phyloP scores from a whole-genome alignment of 2,113 vertebrate species.

The Aldabrachelys gigantea region DNA sequence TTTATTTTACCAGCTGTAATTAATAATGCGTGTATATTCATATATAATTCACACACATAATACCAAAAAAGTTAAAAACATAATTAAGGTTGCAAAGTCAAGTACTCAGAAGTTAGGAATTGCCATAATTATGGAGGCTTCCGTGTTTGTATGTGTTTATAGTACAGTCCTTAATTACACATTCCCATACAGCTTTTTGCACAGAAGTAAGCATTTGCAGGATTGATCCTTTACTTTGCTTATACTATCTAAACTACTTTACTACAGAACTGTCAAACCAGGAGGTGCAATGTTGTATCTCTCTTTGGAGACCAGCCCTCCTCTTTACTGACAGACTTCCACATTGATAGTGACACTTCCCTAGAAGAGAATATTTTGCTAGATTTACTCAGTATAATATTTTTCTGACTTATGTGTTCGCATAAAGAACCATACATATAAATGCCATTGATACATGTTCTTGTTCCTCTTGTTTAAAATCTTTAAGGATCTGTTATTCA shows the following conservation, averaged over 20 bases:
- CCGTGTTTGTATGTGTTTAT: not conserved
- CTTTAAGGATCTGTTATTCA: not conserved
- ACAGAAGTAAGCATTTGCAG: not conserved
- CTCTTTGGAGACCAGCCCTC: not conserved
- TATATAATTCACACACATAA: not conserved
- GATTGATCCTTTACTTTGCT: not conserved
- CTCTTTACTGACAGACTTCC: not conserved
- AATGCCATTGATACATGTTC: not conserved
- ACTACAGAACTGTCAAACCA: not conserved
- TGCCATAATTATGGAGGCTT: not conserved
- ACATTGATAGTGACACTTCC: not conserved
- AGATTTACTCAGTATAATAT: not conserved
- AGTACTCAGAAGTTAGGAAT: not conserved
- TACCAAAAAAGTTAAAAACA: not conserved
- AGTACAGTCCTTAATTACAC: not conserved
- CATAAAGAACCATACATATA: not conserved
- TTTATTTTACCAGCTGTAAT: not conserved
- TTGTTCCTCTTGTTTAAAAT: rapidly evolving
- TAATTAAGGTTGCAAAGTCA: not conserved
- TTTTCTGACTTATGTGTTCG: not conserved
- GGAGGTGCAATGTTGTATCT: not conserved
- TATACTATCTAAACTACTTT: not conserved
- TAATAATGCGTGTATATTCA: not conserved
- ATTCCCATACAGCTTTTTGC: not conserved
- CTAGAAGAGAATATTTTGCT: not conserved